Percentiles rank a stretch among this genome's conserved stretches.
Conservation (phyloP, 2,888 invertebrate species). For the Chorisops tibialis region DNA sequence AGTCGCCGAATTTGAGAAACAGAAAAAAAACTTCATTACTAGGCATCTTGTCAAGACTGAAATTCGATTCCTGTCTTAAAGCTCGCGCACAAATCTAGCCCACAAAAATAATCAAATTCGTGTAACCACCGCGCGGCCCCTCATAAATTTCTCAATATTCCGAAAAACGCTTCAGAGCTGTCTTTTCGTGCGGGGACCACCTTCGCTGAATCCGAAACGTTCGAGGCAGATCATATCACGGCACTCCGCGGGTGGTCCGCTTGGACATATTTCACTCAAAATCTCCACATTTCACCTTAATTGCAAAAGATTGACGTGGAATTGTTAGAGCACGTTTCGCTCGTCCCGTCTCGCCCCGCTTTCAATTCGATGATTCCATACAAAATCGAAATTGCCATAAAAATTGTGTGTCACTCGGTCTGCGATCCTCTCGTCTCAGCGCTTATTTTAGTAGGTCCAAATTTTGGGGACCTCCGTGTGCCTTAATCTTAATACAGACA, state of each 20-base stretch:
- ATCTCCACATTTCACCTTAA: constrained; percentile 21
- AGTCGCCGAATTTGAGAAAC: too few species aligned
- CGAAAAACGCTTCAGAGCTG: too few species aligned
- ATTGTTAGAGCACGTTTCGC: constrained; percentile 6
- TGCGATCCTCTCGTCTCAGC: too few species aligned
- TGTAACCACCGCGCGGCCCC: too few species aligned
- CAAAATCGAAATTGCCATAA: background rate
- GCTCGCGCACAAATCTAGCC: too few species aligned
- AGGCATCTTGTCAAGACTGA: too few species aligned
- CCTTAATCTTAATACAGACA: constrained; percentile 17
- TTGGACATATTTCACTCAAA: constrained; percentile 26
- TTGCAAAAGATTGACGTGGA: constrained; percentile 17
- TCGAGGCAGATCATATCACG: constrained; percentile 10
- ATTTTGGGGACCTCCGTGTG: too few species aligned
- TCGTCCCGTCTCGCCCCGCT: background rate
- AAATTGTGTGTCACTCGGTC: constrained; percentile 7
- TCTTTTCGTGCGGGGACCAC: constrained; percentile 1
- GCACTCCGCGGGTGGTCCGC: constrained; percentile 13
- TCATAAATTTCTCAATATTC: too few species aligned
- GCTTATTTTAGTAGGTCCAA: too few species aligned
- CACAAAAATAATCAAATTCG: too few species aligned
- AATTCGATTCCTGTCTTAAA: too few species aligned
- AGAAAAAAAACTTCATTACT: too few species aligned
- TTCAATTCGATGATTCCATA: background rate
- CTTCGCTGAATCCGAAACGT: constrained; percentile 12